Conservation (phyloP, 2,797 vertebrate species). For the Scolopax rusticola region DNA sequence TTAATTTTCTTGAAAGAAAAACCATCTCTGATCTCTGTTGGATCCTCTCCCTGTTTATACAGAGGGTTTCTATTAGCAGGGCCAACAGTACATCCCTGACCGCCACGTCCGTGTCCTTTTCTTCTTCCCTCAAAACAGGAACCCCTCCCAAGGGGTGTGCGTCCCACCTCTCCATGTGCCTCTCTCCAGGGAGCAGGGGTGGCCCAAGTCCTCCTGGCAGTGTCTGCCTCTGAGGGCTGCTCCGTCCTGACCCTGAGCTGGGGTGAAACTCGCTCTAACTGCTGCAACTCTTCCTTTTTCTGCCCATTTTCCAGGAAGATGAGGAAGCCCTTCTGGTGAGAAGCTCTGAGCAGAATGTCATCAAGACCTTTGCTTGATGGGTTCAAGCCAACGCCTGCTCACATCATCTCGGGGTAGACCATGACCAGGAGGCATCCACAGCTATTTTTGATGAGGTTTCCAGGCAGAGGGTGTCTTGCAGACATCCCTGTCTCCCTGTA, state of each 20-base stretch:
- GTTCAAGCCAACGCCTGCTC: neutral
- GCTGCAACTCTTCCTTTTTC: neutral
- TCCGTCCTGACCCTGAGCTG: neutral
- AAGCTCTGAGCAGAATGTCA: neutral
- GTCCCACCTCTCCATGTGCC: neutral
- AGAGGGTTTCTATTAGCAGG: conserved; percentile 77
- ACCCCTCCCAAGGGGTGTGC: conserved; percentile 47
- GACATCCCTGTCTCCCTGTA: neutral
- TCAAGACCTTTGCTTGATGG: neutral
- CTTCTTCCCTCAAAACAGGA: conserved; percentile 69
- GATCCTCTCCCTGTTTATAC: conserved; percentile 76
- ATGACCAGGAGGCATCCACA: neutral
- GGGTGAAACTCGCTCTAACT: neutral
- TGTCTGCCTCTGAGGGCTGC: neutral
- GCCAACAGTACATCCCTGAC: conserved; percentile 36
- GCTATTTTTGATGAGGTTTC: neutral
- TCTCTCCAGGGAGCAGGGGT: neutral
- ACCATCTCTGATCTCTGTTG: conserved; percentile 74
- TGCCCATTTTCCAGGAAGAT: neutral
- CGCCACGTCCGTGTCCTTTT: conserved; percentile 2
- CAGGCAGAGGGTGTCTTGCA: neutral
- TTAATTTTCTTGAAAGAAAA: conserved; percentile 80
- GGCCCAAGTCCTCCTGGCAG: neutral
- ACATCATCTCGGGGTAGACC: neutral
- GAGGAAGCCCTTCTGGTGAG: neutral